phyloP scores from a whole-genome alignment of 2,888 invertebrate species.

The Branchellion lobata region DNA sequence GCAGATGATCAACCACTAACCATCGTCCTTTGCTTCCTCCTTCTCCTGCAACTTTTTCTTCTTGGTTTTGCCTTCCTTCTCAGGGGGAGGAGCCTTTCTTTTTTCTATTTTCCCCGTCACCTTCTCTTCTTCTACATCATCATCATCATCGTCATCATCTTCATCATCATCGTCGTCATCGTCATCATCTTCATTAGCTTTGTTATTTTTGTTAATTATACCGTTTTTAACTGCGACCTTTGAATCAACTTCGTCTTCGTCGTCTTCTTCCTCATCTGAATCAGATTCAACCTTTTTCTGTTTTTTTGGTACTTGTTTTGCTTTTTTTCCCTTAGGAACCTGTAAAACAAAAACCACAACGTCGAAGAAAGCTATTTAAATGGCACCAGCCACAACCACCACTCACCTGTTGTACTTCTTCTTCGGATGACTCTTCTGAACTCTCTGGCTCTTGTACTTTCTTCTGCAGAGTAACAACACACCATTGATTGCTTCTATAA shows the following conservation, averaged over 20 bases:
- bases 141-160: conserved; percentile 5
- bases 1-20: not conserved
- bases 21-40: not conserved
- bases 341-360: not conserved
- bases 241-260: not conserved
- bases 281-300: not conserved
- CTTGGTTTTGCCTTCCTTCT: not conserved
- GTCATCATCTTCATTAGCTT: not conserved
- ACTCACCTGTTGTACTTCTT: not conserved
- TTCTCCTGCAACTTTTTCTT: not conserved
- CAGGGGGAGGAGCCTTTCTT: not conserved
- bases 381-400: not conserved
- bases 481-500: no score
- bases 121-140: not conserved
- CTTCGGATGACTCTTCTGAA: conserved; percentile 11
- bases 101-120: not conserved
- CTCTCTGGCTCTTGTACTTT: conserved; percentile 10
- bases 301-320: not conserved
- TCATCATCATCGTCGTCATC: conserved; percentile 8
- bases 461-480: no score
- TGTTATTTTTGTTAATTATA: conserved; percentile 14
- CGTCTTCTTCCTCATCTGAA: conserved; percentile 9
- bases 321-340: not conserved
- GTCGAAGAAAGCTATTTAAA: not conserved
- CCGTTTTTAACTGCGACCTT: not conserved